Percentiles rank a stretch among this genome's conserved stretches.
These are phyloP conservation scores for Brachypterus glaber DNA, from an alignment of 2,888 invertebrate species.

Conservation along the genomic window DNA sequence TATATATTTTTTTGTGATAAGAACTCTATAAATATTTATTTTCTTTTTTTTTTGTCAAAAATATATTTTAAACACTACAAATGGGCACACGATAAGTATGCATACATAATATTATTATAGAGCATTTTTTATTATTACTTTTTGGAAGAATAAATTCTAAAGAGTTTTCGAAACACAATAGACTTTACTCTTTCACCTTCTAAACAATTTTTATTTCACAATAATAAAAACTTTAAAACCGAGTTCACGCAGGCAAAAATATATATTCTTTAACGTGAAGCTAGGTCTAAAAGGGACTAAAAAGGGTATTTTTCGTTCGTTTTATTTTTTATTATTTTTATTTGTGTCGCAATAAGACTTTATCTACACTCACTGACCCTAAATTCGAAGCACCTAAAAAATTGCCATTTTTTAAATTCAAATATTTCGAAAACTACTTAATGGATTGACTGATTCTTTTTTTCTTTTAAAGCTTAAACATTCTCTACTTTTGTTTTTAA, in stretches of 20 bases:
- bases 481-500: too few relatives aligned
- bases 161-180: conserved; percentile 1
- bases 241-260: conserved; percentile 30
- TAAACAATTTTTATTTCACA: conserved; percentile 17
- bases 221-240: conserved; percentile 6
- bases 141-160: conserved; percentile 18
- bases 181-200: conserved; percentile 11
- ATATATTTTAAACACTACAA: conserved; percentile 38
- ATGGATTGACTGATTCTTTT: too few relatives aligned
- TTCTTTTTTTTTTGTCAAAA: conserved; percentile 36
- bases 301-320: too few relatives aligned
- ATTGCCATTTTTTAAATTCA: too few relatives aligned
- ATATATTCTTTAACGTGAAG: conserved; percentile 33
- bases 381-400: too few relatives aligned
- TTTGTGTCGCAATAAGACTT: too few relatives aligned
- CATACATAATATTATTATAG: conserved; percentile 29
- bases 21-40: conserved; percentile 37
- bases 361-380: too few relatives aligned
- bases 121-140: too few relatives aligned
- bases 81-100: conserved; percentile 34
- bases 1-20: conserved; percentile 38
- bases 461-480: too few relatives aligned
- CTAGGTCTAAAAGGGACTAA: too few relatives aligned
- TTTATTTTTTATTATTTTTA: too few relatives aligned
- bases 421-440: too few relatives aligned